Conservation (phyloP, 2,888 invertebrate genomes). For the Chalcosyrphus nemorum region DNA sequence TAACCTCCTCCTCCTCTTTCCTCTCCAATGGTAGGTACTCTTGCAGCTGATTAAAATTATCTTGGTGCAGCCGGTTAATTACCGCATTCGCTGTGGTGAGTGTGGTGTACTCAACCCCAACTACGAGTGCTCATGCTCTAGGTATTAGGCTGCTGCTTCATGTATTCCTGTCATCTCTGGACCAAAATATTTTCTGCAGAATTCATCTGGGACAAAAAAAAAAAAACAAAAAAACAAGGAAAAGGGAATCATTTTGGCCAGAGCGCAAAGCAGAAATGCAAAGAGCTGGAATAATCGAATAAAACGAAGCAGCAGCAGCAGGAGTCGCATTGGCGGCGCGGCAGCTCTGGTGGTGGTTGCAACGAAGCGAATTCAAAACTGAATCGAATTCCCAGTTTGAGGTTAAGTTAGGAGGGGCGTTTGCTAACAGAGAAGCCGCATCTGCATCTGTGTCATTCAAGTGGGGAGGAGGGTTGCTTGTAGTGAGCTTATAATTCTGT, state of each 20-base stretch:
- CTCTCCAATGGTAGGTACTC: no score
- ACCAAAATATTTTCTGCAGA: constrained; percentile 36
- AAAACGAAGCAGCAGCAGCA: constrained; percentile 53
- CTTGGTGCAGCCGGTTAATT: constrained; percentile 72
- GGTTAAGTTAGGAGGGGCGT: neutral
- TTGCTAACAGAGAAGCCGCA: constrained; percentile 29
- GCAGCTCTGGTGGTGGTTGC: constrained; percentile 15
- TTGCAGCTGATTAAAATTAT: constrained; percentile 72
- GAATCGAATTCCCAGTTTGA: constrained; percentile 49
- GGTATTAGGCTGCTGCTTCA: constrained; percentile 51
- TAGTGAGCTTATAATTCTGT: constrained; percentile 55
- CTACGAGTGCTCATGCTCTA: constrained; percentile 30
- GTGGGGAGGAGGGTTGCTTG: neutral
- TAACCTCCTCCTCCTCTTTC: no score
- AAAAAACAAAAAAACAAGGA: neutral
- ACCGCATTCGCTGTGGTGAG: constrained; percentile 65
- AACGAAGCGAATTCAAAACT: constrained; percentile 54
- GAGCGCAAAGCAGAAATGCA: constrained; percentile 33
- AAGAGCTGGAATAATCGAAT: constrained; percentile 68
- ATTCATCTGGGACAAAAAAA: neutral
- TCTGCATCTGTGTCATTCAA: constrained; percentile 20
- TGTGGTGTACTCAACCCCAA: constrained; percentile 53
- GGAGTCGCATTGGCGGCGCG: constrained; percentile 15
- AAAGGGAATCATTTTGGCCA: neutral
- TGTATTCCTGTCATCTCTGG: constrained; percentile 36